Percentiles rank a stretch among this genome's conserved stretches.
Evolutionary conservation across 2,888 invertebrate species (phyloP).

Genomic region (Aleiodes leptofemur): DNA sequence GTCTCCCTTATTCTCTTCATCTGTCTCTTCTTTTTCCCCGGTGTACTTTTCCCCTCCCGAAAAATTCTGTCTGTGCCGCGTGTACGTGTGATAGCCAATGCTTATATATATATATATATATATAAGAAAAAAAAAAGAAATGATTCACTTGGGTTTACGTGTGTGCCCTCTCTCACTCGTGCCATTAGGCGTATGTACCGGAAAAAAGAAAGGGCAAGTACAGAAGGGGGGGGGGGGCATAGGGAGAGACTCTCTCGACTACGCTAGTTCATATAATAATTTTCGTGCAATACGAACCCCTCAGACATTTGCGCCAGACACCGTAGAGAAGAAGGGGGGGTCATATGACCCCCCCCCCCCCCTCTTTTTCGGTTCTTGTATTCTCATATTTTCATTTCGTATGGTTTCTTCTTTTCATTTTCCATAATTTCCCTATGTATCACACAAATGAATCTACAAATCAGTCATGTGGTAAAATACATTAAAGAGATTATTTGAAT

Average conservation of each 20-base stretch:
- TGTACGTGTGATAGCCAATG: conserved; percentile 35
- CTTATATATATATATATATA: neutral
- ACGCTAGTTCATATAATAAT: conserved; percentile 60
- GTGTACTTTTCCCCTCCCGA: neutral
- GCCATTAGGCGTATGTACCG: conserved; percentile 51
- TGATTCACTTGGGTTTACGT: conserved; percentile 55
- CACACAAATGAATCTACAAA: neutral
- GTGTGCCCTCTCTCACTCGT: conserved; percentile 43
- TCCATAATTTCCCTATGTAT: neutral
- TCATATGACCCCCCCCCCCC: conserved; percentile 11
- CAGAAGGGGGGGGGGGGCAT: conserved; percentile 21
- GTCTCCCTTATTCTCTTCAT: conserved; percentile 11
- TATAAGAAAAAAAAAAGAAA: conserved; percentile 49
- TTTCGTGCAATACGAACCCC: conserved; percentile 60
- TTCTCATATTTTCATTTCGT: neutral
- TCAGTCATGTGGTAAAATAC: neutral
- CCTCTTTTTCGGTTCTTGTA: neutral
- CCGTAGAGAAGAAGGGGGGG: conserved; percentile 37
- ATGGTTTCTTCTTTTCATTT: neutral
- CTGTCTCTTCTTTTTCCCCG: neutral
- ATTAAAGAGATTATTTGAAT: too few relatives aligned
- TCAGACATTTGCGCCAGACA: conserved; percentile 56
- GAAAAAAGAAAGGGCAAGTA: conserved; percentile 41
- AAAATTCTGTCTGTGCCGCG: conserved; percentile 38
- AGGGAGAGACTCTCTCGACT: conserved; percentile 52